These are phyloP conservation scores for Saccostrea glomerata DNA, from an alignment of 1,140 invertebrate species.

Conservation along the genomic window DNA sequence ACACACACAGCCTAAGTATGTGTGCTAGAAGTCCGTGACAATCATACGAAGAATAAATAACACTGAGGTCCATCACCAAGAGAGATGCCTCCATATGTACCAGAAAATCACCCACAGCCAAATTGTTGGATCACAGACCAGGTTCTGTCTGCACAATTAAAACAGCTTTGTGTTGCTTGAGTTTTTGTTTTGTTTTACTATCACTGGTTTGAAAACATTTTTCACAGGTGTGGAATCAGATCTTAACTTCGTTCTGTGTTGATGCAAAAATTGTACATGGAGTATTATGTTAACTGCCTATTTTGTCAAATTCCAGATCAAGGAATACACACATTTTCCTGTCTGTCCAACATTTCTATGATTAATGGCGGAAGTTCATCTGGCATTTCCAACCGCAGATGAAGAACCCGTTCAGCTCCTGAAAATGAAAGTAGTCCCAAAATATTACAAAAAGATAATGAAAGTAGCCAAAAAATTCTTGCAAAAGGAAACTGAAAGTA, in stretches of 20 bases:
- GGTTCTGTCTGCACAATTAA: neutral
- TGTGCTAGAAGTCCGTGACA: neutral
- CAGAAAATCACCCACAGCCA: neutral
- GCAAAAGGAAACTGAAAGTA: neutral
- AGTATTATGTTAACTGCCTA: slow-evolving; percentile 9
- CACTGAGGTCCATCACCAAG: neutral
- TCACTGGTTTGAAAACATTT: slow-evolving; percentile 25
- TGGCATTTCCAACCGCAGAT: slow-evolving; percentile 72
- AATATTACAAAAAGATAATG: neutral
- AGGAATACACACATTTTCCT: slow-evolving; percentile 76
- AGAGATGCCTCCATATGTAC: neutral
- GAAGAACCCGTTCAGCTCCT: slow-evolving; percentile 77
- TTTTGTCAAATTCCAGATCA: slow-evolving; percentile 52
- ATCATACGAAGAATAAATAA: slow-evolving; percentile 30
- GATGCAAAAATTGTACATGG: neutral
- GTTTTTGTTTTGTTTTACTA: neutral
- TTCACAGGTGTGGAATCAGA: slow-evolving; percentile 30
- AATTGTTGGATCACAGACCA: neutral
- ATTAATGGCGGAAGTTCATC: slow-evolving; percentile 75
- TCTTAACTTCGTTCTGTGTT: neutral
- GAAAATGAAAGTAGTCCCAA: slow-evolving; percentile 43
- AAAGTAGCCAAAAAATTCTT: neutral
- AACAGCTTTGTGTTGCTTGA: neutral
- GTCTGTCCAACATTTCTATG: slow-evolving; percentile 76
- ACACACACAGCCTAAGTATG: neutral